Percentiles rank a stretch among this genome's conserved stretches.
These are phyloP conservation scores for Microcaecilia unicolor DNA, from an alignment of 2,797 vertebrate species.

Conservation along the genomic window DNA sequence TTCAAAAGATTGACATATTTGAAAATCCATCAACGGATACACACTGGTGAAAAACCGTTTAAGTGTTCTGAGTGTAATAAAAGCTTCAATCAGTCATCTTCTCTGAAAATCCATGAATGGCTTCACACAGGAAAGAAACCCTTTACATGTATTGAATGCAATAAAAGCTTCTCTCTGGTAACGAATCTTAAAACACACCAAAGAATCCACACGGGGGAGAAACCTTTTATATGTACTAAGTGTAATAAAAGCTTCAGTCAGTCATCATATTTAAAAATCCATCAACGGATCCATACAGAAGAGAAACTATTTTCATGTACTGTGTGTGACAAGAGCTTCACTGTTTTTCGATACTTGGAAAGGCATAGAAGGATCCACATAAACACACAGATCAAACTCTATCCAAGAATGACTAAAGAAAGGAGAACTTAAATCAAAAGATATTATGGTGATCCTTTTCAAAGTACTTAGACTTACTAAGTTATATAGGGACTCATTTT, in stretches of 20 bases:
- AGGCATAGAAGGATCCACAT: too few relatives aligned
- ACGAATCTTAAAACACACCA: constrained; percentile 27
- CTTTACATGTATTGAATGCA: constrained; percentile 39
- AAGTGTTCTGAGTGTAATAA: constrained; percentile 35
- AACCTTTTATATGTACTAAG: constrained; percentile 27
- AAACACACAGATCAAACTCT: too few relatives aligned
- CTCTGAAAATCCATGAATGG: constrained; percentile 36
- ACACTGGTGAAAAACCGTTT: constrained; percentile 38
- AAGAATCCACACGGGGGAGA: constrained; percentile 29
- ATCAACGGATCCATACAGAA: constrained; percentile 37
- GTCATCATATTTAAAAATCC: constrained; percentile 34
- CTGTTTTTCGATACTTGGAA: too few relatives aligned
- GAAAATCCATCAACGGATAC: constrained; percentile 33
- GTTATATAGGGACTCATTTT: too few relatives aligned
- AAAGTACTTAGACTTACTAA: too few relatives aligned
- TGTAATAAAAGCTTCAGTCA: constrained; percentile 29
- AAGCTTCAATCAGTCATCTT: constrained; percentile 25
- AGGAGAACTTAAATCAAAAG: too few relatives aligned
- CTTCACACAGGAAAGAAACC: constrained; percentile 41
- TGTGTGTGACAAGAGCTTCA: constrained; percentile 38
- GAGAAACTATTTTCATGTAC: constrained; percentile 39
- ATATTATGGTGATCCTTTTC: too few relatives aligned
- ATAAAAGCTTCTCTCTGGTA: constrained; percentile 41
- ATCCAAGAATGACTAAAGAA: too few relatives aligned
- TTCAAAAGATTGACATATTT: constrained; percentile 36